These are phyloP conservation scores for Sinhomidia bicolor DNA, from an alignment of 2,888 invertebrate genomes.

Conservation along the genomic window DNA sequence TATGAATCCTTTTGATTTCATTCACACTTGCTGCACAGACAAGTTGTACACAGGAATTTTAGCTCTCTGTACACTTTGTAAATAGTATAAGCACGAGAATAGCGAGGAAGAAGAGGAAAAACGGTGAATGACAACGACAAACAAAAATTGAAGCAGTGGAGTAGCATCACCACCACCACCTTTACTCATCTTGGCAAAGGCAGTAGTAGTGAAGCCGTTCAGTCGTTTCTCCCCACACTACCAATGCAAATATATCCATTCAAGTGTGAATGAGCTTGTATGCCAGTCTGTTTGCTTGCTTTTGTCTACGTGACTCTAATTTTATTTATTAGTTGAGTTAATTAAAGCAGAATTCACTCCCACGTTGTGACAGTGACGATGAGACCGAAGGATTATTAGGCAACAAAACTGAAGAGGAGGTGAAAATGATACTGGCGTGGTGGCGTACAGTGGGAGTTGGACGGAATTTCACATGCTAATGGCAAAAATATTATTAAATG, in stretches of 20 bases:
- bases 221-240: conserved; percentile 29
- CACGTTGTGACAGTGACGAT: conserved; percentile 24
- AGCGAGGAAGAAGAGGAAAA: background rate
- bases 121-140: conserved; percentile 29
- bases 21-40: background rate
- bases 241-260: conserved; percentile 47
- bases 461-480: conserved; percentile 25
- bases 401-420: conserved; percentile 17
- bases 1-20: conserved; percentile 47
- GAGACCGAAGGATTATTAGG: background rate
- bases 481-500: conserved; percentile 28
- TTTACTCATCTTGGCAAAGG: background rate
- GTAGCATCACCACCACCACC: background rate
- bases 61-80: background rate
- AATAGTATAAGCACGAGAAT: no score
- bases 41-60: background rate
- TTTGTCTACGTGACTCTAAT: conserved; percentile 49
- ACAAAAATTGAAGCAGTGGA: background rate
- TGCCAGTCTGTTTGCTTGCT: background rate
- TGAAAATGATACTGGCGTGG: conserved; percentile 1
- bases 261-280: conserved; percentile 25
- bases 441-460: conserved; percentile 30
- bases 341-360: conserved; percentile 53
- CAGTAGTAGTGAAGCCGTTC: conserved; percentile 47
- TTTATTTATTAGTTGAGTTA: conserved; percentile 59